Percentiles rank a stretch among this genome's conserved stretches.
Conservation (phyloP, 2,113 vertebrate species). For the Struthidea cinerea region DNA sequence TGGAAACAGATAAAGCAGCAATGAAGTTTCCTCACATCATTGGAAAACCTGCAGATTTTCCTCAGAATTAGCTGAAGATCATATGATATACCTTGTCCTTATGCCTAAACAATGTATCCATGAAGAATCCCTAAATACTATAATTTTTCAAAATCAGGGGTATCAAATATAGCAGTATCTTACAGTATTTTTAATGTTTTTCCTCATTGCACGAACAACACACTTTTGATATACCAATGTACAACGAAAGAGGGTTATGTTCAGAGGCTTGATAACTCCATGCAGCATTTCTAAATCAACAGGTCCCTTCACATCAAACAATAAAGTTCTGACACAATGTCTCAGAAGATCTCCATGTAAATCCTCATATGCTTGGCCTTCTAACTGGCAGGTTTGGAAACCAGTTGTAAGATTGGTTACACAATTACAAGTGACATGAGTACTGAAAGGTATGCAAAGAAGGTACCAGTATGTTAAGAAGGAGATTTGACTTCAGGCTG, state of each 20-base stretch:
- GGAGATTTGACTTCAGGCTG: not conserved
- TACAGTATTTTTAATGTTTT: not conserved
- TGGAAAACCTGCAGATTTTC: not conserved
- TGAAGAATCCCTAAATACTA: not conserved
- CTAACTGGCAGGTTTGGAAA: not conserved
- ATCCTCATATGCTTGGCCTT: not conserved
- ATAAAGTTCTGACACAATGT: not conserved
- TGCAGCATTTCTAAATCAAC: not conserved
- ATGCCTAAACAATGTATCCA: not conserved
- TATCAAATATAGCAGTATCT: not conserved
- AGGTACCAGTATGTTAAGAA: not conserved
- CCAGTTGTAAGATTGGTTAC: not conserved
- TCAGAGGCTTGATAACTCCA: not conserved
- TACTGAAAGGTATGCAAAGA: not conserved
- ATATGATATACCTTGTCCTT: not conserved
- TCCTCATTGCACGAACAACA: not conserved
- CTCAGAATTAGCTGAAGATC: not conserved
- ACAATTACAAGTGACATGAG: not conserved
- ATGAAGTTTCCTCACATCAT: not conserved
- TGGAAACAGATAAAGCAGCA: not conserved
- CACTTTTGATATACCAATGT: rapidly evolving
- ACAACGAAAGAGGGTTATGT: not conserved
- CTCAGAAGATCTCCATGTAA: not conserved
- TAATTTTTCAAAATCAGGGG: not conserved
- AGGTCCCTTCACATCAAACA: not conserved